phyloP scores from a whole-genome alignment of 2,888 invertebrate species.

The Aricia artaxerxes region DNA sequence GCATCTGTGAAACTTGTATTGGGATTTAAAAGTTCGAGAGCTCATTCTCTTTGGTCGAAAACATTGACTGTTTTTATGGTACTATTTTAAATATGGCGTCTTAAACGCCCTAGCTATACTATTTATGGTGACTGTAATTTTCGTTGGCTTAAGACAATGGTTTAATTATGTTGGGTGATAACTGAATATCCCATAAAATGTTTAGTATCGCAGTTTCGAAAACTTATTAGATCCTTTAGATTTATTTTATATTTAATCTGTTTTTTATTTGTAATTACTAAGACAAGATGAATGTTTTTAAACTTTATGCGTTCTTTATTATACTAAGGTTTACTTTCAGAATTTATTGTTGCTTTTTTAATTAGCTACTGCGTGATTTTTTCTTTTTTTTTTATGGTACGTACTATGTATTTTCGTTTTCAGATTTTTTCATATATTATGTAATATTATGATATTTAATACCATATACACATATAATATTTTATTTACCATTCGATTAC shows the following conservation, averaged over 20 bases:
- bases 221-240: conserved; percentile 44
- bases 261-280: conserved; percentile 24
- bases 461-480: too few relatives aligned
- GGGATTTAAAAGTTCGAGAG: conserved; percentile 25
- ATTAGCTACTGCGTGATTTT: not conserved
- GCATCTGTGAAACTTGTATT: conserved; percentile 19
- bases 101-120: conserved; percentile 58
- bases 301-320: not conserved
- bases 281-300: not conserved
- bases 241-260: conserved; percentile 23
- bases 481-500: too few relatives aligned
- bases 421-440: not conserved
- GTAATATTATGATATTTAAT: not conserved
- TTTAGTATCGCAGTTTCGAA: conserved; percentile 56
- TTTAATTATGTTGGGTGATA: conserved; percentile 75
- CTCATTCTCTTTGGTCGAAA: conserved; percentile 52
- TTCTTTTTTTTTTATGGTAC: not conserved
- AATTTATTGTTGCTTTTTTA: not conserved
- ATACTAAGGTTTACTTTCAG: not conserved
- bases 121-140: conserved; percentile 73
- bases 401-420: too few relatives aligned
- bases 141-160: conserved; percentile 70
- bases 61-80: conserved; percentile 66
- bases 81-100: conserved; percentile 75
- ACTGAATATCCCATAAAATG: conserved; percentile 64